Evolutionary conservation across 2,797 vertebrate species (phyloP).

Genomic region (Pteronotus mesoamericanus): DNA sequence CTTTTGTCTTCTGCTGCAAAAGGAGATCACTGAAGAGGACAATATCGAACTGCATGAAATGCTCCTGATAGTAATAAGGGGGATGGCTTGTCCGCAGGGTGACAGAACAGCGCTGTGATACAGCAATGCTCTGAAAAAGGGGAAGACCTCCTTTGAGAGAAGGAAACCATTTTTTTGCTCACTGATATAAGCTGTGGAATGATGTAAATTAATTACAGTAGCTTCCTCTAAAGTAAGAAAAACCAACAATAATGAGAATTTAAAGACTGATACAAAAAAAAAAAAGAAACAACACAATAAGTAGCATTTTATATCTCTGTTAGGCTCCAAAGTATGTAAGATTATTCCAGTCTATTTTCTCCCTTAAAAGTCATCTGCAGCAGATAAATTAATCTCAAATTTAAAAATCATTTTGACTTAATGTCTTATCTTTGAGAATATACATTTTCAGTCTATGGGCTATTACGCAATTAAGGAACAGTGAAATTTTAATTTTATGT

Average conservation of each 20-base stretch:
- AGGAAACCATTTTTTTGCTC: conserved; percentile 14
- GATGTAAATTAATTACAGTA: neutral
- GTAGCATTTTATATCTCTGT: conserved; percentile 38
- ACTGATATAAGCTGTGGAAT: conserved; percentile 38
- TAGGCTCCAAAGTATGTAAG: neutral
- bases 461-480: conserved; percentile 16
- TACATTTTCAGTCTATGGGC: conserved; percentile 26
- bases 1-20: conserved; percentile 69
- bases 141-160: conserved; percentile 49
- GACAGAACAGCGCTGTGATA: conserved; percentile 36
- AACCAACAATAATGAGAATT: conserved; percentile 1
- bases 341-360: conserved; percentile 31
- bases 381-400: conserved; percentile 21
- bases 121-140: conserved; percentile 53
- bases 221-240: conserved; percentile 39
- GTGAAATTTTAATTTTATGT: neutral
- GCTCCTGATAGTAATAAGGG: conserved; percentile 57
- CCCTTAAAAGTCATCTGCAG: neutral
- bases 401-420: conserved; percentile 54
- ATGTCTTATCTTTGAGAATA: conserved; percentile 3
- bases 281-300: neutral
- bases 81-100: conserved; percentile 59
- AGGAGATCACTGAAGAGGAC: conserved; percentile 67
- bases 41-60: conserved; percentile 27
- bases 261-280: conserved; percentile 31